A percentile compares a stretch with the other conserved stretches of the same genome.
Evolutionary conservation across 2,797 vertebrate genomes (phyloP).

Genomic region (Lepilemur ruficaudatus): DNA sequence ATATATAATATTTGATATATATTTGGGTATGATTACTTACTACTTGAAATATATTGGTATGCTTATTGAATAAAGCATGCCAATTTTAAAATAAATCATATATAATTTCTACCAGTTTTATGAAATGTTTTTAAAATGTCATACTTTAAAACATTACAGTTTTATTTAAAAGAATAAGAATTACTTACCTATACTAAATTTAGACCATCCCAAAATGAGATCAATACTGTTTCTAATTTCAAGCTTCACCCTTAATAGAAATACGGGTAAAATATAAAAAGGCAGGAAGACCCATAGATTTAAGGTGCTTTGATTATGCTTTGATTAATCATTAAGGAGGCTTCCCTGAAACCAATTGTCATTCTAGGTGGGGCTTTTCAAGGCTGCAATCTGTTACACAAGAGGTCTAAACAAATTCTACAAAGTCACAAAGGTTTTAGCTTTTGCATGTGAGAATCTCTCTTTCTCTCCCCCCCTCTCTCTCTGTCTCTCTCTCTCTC

Average conservation of each 20-base stretch:
- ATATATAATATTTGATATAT: background rate
- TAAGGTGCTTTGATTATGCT: background rate
- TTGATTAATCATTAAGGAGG: background rate
- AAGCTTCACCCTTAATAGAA: background rate
- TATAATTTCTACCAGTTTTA: background rate
- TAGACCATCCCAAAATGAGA: background rate
- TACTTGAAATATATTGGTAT: background rate
- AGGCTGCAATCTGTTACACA: background rate
- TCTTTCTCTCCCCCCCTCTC: no score
- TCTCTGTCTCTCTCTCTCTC: no score
- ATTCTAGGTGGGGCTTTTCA: background rate
- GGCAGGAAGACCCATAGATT: background rate
- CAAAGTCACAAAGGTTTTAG: background rate
- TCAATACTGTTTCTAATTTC: background rate
- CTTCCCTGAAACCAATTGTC: background rate
- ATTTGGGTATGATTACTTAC: background rate
- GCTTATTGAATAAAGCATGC: background rate
- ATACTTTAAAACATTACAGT: background rate
- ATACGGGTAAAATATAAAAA: background rate
- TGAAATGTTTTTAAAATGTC: background rate
- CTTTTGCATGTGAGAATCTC: background rate
- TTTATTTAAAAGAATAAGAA: background rate
- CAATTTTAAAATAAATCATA: conserved; percentile 22
- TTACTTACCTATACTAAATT: background rate
- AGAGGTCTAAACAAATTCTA: background rate